Conservation (phyloP, 2,888 invertebrate species). For the Acanthococcus lagerstroemiae region DNA sequence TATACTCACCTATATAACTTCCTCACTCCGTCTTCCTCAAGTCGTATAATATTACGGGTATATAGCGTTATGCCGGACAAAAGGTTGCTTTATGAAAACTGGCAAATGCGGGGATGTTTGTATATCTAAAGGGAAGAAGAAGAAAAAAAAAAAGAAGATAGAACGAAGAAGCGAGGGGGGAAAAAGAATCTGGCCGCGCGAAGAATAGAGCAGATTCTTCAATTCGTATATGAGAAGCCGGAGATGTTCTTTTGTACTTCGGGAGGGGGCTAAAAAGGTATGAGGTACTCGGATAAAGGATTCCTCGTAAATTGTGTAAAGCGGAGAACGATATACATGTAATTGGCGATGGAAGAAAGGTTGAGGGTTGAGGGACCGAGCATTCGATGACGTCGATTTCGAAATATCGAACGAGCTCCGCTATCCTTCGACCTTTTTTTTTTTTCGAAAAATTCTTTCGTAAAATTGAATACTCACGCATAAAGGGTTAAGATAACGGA, state of each 20-base stretch:
- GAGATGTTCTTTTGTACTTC: too few relatives aligned
- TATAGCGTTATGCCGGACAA: not conserved
- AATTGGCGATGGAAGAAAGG: not conserved
- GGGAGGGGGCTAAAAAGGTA: too few relatives aligned
- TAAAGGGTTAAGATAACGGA: constrained; percentile 15
- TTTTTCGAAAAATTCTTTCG: not conserved
- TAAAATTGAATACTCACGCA: constrained; percentile 7
- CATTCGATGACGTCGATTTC: too few relatives aligned
- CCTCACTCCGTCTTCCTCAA: too few relatives aligned
- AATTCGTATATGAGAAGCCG: too few relatives aligned
- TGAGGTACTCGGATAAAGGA: not conserved
- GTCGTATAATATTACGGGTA: not conserved
- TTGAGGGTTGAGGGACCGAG: not conserved
- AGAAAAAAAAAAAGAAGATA: too few relatives aligned
- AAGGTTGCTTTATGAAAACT: not conserved
- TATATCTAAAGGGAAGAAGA: too few relatives aligned
- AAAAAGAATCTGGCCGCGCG: too few relatives aligned
- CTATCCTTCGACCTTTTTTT: not conserved
- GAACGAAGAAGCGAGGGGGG: too few relatives aligned
- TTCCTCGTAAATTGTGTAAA: not conserved
- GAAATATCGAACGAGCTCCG: not conserved
- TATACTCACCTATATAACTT: too few relatives aligned
- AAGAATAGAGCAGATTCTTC: too few relatives aligned
- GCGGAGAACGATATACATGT: not conserved
- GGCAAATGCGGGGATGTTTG: too few relatives aligned